A percentile compares a stretch with the other conserved stretches of the same genome.
These are phyloP conservation scores for Lottia scabra DNA, from an alignment of 2,888 invertebrate genomes.

Conservation along the genomic window DNA sequence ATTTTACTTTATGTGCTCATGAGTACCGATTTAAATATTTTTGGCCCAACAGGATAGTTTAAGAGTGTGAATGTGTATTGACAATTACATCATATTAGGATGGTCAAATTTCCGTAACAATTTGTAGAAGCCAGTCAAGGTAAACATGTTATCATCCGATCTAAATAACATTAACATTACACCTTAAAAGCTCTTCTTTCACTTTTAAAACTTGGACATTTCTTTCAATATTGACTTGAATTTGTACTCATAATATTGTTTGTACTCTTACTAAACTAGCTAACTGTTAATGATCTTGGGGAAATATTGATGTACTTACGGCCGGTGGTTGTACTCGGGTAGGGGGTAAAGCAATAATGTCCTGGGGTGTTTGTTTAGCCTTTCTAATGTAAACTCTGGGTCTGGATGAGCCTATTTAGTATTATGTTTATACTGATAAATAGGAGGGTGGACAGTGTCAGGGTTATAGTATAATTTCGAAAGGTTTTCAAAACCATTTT, in stretches of 20 bases:
- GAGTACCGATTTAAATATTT: too few relatives aligned
- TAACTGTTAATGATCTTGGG: background rate
- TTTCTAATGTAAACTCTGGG: background rate
- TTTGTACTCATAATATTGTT: slow-evolving; percentile 2
- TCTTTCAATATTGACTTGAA: background rate
- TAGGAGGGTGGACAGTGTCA: background rate
- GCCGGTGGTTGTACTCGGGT: background rate
- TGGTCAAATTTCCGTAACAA: too few relatives aligned
- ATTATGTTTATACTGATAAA: background rate
- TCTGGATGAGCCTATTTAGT: background rate
- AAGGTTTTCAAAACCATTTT: too few relatives aligned
- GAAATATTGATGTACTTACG: slow-evolving; percentile 2
- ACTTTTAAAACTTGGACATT: background rate
- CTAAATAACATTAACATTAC: too few relatives aligned
- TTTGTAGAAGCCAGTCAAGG: too few relatives aligned
- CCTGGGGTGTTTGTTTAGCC: background rate
- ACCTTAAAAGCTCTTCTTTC: too few relatives aligned
- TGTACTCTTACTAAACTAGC: background rate
- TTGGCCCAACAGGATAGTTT: too few relatives aligned
- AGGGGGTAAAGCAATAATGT: background rate
- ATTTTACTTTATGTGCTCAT: too few relatives aligned
- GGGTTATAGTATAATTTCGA: too few relatives aligned
- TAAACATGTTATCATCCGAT: too few relatives aligned
- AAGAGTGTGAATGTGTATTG: too few relatives aligned
- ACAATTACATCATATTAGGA: too few relatives aligned